These are phyloP conservation scores for Hephaestus fuliginosus DNA, from an alignment of 2,797 vertebrate genomes.

Conservation along the genomic window DNA sequence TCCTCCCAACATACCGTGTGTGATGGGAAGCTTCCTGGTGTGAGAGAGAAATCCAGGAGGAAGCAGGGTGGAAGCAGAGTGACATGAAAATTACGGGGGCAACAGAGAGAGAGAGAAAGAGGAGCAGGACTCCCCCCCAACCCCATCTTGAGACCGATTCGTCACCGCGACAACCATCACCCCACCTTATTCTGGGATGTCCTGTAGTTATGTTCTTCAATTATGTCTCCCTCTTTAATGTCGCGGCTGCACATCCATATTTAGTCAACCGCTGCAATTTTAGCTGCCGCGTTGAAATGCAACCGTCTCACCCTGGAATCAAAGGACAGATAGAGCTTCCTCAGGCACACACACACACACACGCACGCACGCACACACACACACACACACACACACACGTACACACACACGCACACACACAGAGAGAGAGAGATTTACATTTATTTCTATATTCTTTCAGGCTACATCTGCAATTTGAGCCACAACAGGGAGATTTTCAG, in stretches of 20 bases:
- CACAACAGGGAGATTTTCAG: slow-evolving; percentile 80
- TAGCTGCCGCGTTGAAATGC: slow-evolving; percentile 80
- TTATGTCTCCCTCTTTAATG: slow-evolving; percentile 88
- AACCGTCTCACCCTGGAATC: slow-evolving; percentile 82
- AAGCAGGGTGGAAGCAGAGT: slow-evolving; percentile 31
- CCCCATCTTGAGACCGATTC: slow-evolving; percentile 78
- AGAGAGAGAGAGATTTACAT: slow-evolving; percentile 76
- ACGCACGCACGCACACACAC: slow-evolving; percentile 30
- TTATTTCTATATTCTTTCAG: slow-evolving; percentile 82
- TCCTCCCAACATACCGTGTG: not conserved
- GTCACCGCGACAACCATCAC: slow-evolving; percentile 79
- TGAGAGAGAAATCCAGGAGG: slow-evolving; percentile 31
- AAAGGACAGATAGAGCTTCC: slow-evolving; percentile 85
- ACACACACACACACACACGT: slow-evolving; percentile 11
- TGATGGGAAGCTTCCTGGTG: slow-evolving; percentile 6
- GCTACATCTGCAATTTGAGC: slow-evolving; percentile 84
- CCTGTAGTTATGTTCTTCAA: slow-evolving; percentile 90
- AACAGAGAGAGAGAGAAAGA: slow-evolving; percentile 39
- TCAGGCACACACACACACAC: slow-evolving; percentile 58
- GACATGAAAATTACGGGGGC: slow-evolving; percentile 64
- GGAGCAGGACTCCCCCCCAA: slow-evolving; percentile 42
- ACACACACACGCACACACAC: slow-evolving; percentile 29
- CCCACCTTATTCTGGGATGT: slow-evolving; percentile 82
- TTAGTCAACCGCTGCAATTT: slow-evolving; percentile 88
- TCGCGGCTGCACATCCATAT: slow-evolving; percentile 85